A percentile compares a stretch with the other conserved stretches of the same genome.
Evolutionary conservation across 2,113 vertebrate species (phyloP).

Genomic region (Apus apus): DNA sequence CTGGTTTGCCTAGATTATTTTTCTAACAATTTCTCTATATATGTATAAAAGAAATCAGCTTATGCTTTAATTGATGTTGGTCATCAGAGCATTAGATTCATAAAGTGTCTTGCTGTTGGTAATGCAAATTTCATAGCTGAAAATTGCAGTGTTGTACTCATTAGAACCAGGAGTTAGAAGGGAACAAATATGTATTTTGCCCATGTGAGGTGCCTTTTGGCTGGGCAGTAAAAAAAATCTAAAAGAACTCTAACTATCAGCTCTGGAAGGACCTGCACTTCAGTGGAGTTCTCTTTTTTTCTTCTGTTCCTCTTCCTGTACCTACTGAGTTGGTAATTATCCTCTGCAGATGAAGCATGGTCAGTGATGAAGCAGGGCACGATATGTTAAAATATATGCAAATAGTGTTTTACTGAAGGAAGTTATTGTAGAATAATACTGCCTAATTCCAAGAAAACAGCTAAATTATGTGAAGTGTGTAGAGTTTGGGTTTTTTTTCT

Average conservation of each 20-base stretch:
- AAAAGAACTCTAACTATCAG: background rate
- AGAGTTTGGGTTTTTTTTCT: background rate
- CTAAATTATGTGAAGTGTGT: background rate
- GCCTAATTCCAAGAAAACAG: background rate
- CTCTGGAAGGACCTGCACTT: background rate
- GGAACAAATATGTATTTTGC: background rate
- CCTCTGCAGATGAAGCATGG: background rate
- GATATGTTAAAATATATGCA: background rate
- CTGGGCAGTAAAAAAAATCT: background rate
- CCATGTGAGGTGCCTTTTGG: background rate
- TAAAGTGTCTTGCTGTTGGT: background rate
- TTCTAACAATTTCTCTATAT: background rate
- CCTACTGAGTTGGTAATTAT: background rate
- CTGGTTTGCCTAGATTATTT: background rate
- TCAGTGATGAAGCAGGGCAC: background rate
- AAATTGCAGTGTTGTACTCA: background rate
- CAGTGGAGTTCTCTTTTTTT: background rate
- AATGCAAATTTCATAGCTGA: background rate
- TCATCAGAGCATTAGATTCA: background rate
- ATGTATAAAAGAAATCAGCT: background rate
- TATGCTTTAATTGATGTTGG: background rate
- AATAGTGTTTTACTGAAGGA: background rate
- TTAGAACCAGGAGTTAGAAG: background rate
- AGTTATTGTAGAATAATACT: background rate
- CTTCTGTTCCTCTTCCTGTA: background rate